phyloP scores from a whole-genome alignment of 2,888 invertebrate genomes.

The Dicyrtoma fusca region DNA sequence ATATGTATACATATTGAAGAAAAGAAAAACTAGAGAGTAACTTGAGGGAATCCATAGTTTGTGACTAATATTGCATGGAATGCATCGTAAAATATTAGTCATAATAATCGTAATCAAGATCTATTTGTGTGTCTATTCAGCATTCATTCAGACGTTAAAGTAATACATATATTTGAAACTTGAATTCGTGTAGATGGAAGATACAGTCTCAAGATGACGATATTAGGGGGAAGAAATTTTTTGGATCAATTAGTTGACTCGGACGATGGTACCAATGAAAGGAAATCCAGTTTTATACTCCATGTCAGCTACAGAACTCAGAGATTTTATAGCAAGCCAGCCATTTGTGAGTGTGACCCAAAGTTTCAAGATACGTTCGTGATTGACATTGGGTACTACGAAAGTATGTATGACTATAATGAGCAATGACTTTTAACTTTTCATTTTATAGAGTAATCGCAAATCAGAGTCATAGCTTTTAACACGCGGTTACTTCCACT shows the following conservation, averaged over 20 bases:
- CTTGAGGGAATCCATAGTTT: too few species aligned
- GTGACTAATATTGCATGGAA: too few species aligned
- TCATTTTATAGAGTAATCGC: too few species aligned
- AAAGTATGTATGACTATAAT: slow-evolving; percentile 17
- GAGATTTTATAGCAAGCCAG: slow-evolving; percentile 41
- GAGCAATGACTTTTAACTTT: not conserved
- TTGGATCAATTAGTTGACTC: slow-evolving; percentile 43
- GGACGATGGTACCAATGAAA: slow-evolving; percentile 17
- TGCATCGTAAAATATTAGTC: too few species aligned
- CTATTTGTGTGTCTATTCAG: too few species aligned
- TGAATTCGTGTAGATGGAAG: slow-evolving; percentile 34
- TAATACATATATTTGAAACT: too few species aligned
- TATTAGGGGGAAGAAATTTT: slow-evolving; percentile 43
- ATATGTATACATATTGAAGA: too few species aligned
- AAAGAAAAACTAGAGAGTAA: too few species aligned
- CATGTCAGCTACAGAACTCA: slow-evolving; percentile 48
- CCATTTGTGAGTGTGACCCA: slow-evolving; percentile 42
- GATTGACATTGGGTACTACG: slow-evolving; percentile 47
- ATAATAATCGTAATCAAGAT: too few species aligned
- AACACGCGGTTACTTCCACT: not conserved
- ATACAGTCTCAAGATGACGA: slow-evolving; percentile 43
- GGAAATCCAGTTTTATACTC: slow-evolving; percentile 34
- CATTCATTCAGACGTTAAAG: too few species aligned
- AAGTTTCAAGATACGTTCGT: slow-evolving; percentile 43
- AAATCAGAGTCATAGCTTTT: not conserved